phyloP scores from a whole-genome alignment of 1,140 invertebrate species.

The Scaptomyza montana region DNA sequence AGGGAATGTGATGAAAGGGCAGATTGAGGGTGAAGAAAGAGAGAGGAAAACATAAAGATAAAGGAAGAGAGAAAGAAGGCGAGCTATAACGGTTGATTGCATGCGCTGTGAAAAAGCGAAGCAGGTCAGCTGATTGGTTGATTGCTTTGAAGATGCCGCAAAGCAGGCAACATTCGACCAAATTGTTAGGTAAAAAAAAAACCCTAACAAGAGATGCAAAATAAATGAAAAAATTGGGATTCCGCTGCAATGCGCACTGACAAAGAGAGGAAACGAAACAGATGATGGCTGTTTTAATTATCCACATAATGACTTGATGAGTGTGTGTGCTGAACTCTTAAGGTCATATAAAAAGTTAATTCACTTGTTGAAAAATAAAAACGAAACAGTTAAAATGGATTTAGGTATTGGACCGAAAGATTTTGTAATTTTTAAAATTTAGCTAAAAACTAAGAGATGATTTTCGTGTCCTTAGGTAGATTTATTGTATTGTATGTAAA shows the following conservation, averaged over 20 bases:
- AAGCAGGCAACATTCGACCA: slow-evolving; percentile 52
- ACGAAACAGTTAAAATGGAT: no score
- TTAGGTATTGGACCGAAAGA: no score
- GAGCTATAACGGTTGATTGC: slow-evolving; percentile 69
- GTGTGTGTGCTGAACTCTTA: slow-evolving; percentile 11
- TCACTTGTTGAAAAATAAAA: no score
- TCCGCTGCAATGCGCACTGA: not conserved
- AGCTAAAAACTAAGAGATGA: no score
- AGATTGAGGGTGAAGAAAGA: slow-evolving; percentile 9
- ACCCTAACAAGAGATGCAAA: not conserved
- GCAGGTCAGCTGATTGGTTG: slow-evolving; percentile 77
- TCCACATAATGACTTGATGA: slow-evolving; percentile 10
- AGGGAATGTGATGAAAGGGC: not conserved
- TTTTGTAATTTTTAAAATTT: no score
- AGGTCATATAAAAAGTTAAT: not conserved
- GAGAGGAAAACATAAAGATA: no score
- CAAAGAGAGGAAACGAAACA: not conserved
- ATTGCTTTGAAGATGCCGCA: slow-evolving; percentile 58
- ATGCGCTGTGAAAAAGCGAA: slow-evolving; percentile 58
- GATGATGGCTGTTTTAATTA: slow-evolving; percentile 4
- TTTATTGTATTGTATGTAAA: no score
- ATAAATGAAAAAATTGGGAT: not conserved
- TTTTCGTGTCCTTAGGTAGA: no score
- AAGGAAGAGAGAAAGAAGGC: not conserved
- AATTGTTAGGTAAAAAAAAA: slow-evolving; percentile 17